phyloP scores from a whole-genome alignment of 2,888 invertebrate species.

The Pyrgus malvae region DNA sequence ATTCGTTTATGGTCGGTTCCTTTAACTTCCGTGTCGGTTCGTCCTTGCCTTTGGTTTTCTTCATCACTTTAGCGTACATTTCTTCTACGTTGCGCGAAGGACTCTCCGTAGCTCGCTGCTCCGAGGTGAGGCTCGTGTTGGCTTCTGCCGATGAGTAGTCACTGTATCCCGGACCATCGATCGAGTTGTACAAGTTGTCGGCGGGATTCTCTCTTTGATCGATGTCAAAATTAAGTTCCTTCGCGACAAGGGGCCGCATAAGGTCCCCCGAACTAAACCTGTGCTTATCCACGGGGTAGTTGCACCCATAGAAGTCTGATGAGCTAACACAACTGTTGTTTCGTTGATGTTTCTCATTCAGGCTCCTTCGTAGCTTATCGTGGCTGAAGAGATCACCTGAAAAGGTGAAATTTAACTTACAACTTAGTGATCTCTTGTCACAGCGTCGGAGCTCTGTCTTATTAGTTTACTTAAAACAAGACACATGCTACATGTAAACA shows the following conservation, averaged over 20 bases:
- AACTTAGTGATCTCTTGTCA: no score
- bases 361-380: conserved; percentile 72
- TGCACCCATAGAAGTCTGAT: conserved; percentile 79
- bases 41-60: conserved; percentile 83
- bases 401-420: no score
- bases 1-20: conserved; percentile 47
- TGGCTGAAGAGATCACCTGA: conserved; percentile 74
- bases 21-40: conserved; percentile 55
- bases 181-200: conserved; percentile 70
- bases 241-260: conserved; percentile 71
- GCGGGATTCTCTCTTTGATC: conserved; percentile 54
- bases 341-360: conserved; percentile 77
- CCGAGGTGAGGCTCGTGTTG: conserved; percentile 54
- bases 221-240: conserved; percentile 69
- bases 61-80: conserved; percentile 94
- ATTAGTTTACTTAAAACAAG: no score
- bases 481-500: no score
- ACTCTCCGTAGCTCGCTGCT: conserved; percentile 74
- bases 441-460: no score
- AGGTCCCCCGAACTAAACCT: conserved; percentile 76
- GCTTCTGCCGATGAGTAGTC: conserved; percentile 62
- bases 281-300: conserved; percentile 78
- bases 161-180: conserved; percentile 60
- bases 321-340: conserved; percentile 80
- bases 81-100: conserved; percentile 89